Conservation (phyloP, 1,140 invertebrate genomes). For the Phymastichus coffea region DNA sequence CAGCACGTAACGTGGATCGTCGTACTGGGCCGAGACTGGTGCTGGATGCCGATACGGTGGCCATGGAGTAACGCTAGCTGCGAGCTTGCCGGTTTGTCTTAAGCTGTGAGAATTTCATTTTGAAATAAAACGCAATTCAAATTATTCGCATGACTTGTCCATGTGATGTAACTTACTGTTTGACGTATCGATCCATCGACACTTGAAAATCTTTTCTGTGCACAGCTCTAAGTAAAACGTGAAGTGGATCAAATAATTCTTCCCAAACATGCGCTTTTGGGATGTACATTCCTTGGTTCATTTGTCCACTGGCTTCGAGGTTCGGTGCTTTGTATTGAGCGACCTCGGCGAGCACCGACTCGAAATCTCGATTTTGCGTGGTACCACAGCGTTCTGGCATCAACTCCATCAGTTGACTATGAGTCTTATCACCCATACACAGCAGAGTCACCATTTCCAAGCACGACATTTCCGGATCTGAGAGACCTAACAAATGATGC, state of each 20-base stretch:
- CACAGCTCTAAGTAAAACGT: conserved; percentile 86
- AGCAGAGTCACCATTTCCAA: conserved; percentile 91
- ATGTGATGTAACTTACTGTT: conserved; percentile 67
- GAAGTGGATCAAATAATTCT: conserved; percentile 89
- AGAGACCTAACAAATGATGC: conserved; percentile 55
- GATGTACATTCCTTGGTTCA: conserved; percentile 93
- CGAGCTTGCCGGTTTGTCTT: conserved; percentile 67
- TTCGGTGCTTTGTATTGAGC: conserved; percentile 78
- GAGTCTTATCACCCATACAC: conserved; percentile 91
- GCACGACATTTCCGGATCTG: conserved; percentile 64
- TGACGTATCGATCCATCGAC: conserved; percentile 86
- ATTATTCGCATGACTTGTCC: background rate
- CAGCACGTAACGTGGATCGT: conserved; percentile 70
- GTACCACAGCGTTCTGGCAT: conserved; percentile 94
- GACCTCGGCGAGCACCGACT: conserved; percentile 77
- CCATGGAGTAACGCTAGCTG: conserved; percentile 70
- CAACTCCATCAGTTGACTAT: conserved; percentile 90
- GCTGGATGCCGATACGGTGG: conserved; percentile 78
- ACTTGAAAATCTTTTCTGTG: conserved; percentile 91
- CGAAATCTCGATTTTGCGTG: conserved; percentile 86
- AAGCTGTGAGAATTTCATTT: too few relatives aligned
- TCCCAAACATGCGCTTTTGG: conserved; percentile 89
- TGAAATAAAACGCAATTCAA: conserved; percentile 19
- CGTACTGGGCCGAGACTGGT: conserved; percentile 65
- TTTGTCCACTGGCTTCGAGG: conserved; percentile 76